Evolutionary conservation across 2,113 vertebrate genomes (phyloP), one percentile per base, ranked within the genome.

Genomic region (Heterotis niloticus): DNA sequence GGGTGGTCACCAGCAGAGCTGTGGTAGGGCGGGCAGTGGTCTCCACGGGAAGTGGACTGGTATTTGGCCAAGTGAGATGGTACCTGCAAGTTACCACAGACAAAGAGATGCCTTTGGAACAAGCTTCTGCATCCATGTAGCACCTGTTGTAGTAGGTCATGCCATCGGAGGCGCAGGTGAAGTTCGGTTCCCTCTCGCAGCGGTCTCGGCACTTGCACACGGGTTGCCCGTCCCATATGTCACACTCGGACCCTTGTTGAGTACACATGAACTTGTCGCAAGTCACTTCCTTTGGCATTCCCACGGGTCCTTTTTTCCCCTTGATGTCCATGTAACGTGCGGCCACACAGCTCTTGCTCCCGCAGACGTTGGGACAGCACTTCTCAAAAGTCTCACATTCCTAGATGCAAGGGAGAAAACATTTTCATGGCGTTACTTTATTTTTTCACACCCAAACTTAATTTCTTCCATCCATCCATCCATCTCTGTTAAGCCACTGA

Each of bases 141-240:
- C 98, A 99, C 83, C 93, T 96, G 86, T 99, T 99, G 87, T 98
- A 99, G 89, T 99, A 99, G 44, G 97, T 99, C 90, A 99, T 95
- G 67, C 98, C 96, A 0, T 99, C 98, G 0, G 98, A 99, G 64
- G 98, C 98, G 0, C 98, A 99, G 75, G 98, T 99, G 81, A 99
- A 99, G 81, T 95, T 95, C 0, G 98, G 98, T 84, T 99, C 96
- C 80, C 95, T 93, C 92, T 98, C 98, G 0, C 98, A 99, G 52
- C 96, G 93, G 69, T 99, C 98, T 57, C 90, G 91, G 89, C 98
- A 99, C 84, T 96, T 98, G 80, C 98, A 99, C 81, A 97, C 93
- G 0, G 96, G 96, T 86, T 97, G 95, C 10, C 95, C 95, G 0
- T 98, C 96, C 98, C 98, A 98, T 88, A 99, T 93, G 86, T 98